Evolutionary conservation across 2,113 vertebrate genomes (phyloP).

Genomic region (Notechis scutatus): DNA sequence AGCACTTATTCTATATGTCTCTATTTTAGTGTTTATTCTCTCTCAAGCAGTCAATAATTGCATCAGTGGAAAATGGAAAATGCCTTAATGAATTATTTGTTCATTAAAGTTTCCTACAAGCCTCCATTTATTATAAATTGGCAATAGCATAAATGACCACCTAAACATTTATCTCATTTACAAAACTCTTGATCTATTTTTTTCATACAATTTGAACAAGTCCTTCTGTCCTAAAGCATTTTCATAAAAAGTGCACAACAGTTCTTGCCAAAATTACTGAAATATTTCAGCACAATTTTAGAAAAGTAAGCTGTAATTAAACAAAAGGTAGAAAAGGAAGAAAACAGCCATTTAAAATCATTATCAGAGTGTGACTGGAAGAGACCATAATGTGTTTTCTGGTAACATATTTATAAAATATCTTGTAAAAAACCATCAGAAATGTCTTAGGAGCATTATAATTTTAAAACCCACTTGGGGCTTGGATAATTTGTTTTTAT

Average conservation of each 20-base stretch:
- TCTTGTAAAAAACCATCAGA: not conserved
- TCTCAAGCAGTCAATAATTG: not conserved
- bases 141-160: not conserved
- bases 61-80: not conserved
- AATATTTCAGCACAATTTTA: conserved; percentile 48
- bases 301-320: conserved; percentile 44
- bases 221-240: conserved; percentile 3
- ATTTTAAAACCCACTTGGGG: not conserved
- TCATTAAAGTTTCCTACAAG: not conserved
- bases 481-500: not conserved
- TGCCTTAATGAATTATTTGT: not conserved
- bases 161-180: not conserved
- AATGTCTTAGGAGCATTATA: not conserved
- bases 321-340: conserved; percentile 36
- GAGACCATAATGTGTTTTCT: not conserved
- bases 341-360: conserved; percentile 51
- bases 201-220: conserved; percentile 18
- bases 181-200: not conserved
- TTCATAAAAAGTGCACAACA: conserved; percentile 42
- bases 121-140: not conserved
- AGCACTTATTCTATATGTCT: not conserved
- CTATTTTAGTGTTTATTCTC: not conserved
- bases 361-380: not conserved
- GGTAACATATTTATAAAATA: not conserved
- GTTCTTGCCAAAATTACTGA: conserved; percentile 52